Base-by-base conservation (phyloP, 2,888 invertebrate species). In the Linhomoeus sp. region DNA sequence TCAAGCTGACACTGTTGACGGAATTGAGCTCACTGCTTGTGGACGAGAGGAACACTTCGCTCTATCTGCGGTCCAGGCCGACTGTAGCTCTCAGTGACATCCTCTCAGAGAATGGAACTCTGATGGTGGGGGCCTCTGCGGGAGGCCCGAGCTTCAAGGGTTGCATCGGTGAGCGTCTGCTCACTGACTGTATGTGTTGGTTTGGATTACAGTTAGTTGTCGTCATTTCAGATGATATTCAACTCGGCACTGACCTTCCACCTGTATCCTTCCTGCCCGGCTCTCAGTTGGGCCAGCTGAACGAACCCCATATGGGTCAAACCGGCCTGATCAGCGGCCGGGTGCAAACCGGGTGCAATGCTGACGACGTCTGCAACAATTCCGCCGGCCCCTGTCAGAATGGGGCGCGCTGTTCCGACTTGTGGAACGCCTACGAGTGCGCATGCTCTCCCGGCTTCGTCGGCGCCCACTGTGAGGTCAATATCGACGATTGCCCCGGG, bases 381-480 rank as follows among this genome's bases (percentile, higher is more conserved):
- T 19, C 39, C 7, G 15, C 7, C 39, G 5, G 52, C 40, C 59
- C 60, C 7, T 62, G 61, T 50, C 49, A 56, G 3, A 56, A 59
- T 50, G 53, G 52, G 22, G 58, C 57, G 7, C 43, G 40, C 2
- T 61, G 61, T 45, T 37, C 48, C 45, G 24, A 50, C 35, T 15
- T 49, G 39, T 49, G 38, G 40, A 50, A 49, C 12, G 83, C 83
- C 20, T 87, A 83, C 67, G 79, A 85, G 3, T 90, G 88, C 67
- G 84, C 85, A 46, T 90, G 88, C 61, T 84, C 87, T 24, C 79
- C 80, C 12, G 88, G 88, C 1, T 88, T 81, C 71, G 83, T 82
- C 66, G 88, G 88, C 5, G 73, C 80, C 38, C 82, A 87, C 66
- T 88, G 88, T 62, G 84, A 85, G 15, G 80, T 49, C 14, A 56